phyloP scores from a whole-genome alignment of 2,797 vertebrate species.

The Mallotus villosus region DNA sequence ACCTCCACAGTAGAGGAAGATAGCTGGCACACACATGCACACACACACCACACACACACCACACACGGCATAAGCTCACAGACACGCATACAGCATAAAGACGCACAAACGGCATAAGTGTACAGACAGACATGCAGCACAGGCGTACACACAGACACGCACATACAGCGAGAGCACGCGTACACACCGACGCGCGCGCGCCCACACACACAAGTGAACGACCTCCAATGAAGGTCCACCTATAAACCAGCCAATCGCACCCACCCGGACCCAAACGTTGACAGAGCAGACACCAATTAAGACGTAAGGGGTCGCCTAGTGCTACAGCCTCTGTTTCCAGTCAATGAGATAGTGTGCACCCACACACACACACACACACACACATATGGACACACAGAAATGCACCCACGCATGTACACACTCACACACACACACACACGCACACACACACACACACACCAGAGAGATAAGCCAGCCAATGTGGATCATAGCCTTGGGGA shows the following conservation, averaged over 20 bases:
- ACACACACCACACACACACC: constrained; percentile 12
- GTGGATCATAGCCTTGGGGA: constrained; percentile 30
- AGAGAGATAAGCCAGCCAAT: constrained; percentile 28
- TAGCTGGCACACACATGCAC: background rate
- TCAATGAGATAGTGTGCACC: constrained; percentile 6
- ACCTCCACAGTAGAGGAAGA: background rate
- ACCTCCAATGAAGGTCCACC: background rate
- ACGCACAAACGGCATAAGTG: background rate
- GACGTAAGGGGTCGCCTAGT: too few relatives aligned
- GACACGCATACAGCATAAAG: background rate
- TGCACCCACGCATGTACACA: background rate
- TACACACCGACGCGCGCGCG: too few relatives aligned
- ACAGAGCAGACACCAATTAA: constrained; percentile 4
- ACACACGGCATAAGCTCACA: background rate
- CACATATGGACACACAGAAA: background rate
- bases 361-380: background rate
- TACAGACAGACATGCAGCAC: background rate
- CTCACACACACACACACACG: constrained; percentile 1
- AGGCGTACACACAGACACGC: background rate
- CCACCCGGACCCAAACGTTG: background rate
- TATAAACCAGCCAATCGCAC: background rate
- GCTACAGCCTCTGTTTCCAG: constrained; percentile 2
- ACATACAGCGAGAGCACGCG: background rate
- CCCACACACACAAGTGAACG: background rate
- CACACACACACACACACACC: constrained; percentile 9